Conservation (phyloP, 2,888 invertebrate species). For the Ophraella communa region DNA sequence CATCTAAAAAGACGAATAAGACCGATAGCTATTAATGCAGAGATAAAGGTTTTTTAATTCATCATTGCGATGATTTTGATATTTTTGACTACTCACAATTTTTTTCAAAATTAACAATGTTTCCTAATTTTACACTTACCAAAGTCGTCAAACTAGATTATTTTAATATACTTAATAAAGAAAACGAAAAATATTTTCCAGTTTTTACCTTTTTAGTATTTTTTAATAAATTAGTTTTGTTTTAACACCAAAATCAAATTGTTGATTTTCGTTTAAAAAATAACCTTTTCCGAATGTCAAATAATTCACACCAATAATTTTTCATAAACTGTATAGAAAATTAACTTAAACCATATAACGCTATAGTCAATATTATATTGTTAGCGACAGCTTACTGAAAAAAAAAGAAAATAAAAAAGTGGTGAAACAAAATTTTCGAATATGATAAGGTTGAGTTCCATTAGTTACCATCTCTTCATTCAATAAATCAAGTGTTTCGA, state of each 20-base stretch:
- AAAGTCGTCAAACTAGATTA: not conserved
- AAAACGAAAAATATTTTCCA: not conserved
- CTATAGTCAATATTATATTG: too few species aligned
- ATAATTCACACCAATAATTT: not conserved
- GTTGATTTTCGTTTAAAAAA: not conserved
- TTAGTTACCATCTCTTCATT: constrained; percentile 9
- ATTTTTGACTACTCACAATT: not conserved
- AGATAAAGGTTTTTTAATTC: too few species aligned
- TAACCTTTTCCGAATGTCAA: not conserved
- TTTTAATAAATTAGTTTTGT: too few species aligned
- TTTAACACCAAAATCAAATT: not conserved
- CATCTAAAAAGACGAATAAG: too few species aligned
- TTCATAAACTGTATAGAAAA: not conserved
- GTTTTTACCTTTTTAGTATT: too few species aligned
- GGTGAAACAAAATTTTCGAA: constrained; percentile 6
- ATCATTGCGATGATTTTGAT: too few species aligned
- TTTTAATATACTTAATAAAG: not conserved
- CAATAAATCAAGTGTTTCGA: constrained; percentile 14
- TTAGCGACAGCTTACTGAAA: not conserved
- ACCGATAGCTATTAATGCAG: too few species aligned
- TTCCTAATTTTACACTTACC: not conserved
- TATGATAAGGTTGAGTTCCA: constrained; percentile 12
- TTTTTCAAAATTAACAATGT: not conserved
- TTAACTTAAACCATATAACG: not conserved
- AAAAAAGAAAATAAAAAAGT: not conserved